Conservation (phyloP, 2,888 invertebrate genomes). For the Cinara cedri region DNA sequence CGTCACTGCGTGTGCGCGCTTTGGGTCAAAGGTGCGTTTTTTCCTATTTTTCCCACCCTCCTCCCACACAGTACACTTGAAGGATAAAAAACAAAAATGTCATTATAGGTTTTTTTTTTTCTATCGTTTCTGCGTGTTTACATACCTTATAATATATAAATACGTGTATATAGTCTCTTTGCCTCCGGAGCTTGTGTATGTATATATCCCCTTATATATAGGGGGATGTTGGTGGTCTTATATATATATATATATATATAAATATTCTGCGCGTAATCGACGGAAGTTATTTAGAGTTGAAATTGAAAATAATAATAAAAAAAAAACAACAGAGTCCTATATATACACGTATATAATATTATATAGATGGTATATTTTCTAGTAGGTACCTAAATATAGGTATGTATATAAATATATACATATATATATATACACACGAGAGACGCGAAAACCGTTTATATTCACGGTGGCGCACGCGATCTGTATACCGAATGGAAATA, state of each 20-base stretch:
- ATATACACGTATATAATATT: too few species aligned
- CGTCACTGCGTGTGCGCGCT: conserved; percentile 33
- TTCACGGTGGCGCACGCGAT: conserved; percentile 32
- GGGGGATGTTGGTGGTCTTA: too few species aligned
- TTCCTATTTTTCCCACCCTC: neutral
- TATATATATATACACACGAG: too few species aligned
- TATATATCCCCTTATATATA: too few species aligned
- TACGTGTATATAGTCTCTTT: too few species aligned
- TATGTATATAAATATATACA: too few species aligned
- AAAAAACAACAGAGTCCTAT: neutral
- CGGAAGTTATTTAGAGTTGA: conserved; percentile 49
- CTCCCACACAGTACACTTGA: too few species aligned
- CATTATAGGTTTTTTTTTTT: conserved; percentile 32
- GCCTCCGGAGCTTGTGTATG: too few species aligned
- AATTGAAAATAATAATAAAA: conserved; percentile 43
- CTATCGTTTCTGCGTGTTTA: conserved; percentile 6
- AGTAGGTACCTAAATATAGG: too few species aligned
- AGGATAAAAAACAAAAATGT: conserved; percentile 25
- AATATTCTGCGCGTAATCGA: conserved; percentile 23
- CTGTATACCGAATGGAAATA: neutral
- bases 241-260: too few species aligned
- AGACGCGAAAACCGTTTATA: conserved; percentile 26
- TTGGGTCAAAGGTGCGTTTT: conserved; percentile 49
- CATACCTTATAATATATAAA: too few species aligned
- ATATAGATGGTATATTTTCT: too few species aligned